Evolutionary conservation across 2,888 invertebrate species (phyloP).

Genomic region (Tigriopus californicus): DNA sequence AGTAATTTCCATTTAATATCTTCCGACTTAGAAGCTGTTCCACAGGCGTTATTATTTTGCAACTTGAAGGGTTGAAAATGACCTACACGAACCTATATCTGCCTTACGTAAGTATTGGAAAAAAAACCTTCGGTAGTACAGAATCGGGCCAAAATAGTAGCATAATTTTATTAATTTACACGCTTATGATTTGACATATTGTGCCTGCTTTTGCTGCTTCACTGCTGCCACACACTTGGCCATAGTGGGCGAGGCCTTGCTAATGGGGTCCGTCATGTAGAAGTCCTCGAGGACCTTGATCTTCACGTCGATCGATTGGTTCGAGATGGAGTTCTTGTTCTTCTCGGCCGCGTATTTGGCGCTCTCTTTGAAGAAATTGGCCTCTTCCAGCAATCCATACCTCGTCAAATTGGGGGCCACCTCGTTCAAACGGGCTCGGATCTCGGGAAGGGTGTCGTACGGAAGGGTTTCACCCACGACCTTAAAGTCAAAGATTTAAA

Average conservation of each 20-base stretch:
- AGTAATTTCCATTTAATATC: too few species aligned
- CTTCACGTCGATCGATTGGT: conserved; percentile 44
- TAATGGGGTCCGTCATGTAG: conserved; percentile 86
- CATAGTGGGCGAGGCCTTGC: conserved; percentile 93
- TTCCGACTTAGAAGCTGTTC: too few species aligned
- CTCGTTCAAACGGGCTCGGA: conserved; percentile 59
- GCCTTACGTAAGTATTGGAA: too few species aligned
- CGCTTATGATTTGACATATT: too few species aligned
- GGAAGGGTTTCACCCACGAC: conserved; percentile 47
- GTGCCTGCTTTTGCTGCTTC: conserved; percentile 23
- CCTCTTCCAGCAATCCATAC: conserved; percentile 62
- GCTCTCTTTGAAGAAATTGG: conserved; percentile 65
- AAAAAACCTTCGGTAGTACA: too few species aligned
- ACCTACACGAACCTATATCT: too few species aligned
- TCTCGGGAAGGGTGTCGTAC: conserved; percentile 66
- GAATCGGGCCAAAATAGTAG: too few species aligned
- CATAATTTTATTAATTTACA: neutral
- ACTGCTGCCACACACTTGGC: conserved; percentile 90
- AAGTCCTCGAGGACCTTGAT: conserved; percentile 53
- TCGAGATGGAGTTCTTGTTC: conserved; percentile 22
- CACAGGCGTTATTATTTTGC: too few species aligned
- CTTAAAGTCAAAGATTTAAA: conserved; percentile 25
- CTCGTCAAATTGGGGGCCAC: conserved; percentile 72
- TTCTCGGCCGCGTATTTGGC: conserved; percentile 39
- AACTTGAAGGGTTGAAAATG: too few species aligned